Conservation (phyloP, 2,113 vertebrate genomes). For the Diadophis punctatus region DNA sequence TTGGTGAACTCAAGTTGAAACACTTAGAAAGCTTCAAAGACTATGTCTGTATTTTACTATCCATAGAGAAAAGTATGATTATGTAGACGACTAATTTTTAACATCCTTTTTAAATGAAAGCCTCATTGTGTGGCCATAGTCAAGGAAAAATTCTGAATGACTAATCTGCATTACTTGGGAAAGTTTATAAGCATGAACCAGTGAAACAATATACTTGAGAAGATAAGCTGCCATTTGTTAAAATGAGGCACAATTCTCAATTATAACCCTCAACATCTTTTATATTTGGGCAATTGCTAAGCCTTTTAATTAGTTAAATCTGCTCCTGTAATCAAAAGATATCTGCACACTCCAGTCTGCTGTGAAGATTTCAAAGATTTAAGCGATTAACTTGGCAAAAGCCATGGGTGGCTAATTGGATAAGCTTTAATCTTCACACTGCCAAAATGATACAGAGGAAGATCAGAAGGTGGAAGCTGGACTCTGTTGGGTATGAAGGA, state of each 20-base stretch:
- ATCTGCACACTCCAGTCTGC: slow-evolving; percentile 68
- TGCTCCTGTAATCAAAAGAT: slow-evolving; percentile 67
- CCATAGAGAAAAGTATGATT: slow-evolving; percentile 36
- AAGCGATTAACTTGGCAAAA: slow-evolving; percentile 75
- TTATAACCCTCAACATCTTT: slow-evolving; percentile 70
- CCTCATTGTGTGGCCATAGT: slow-evolving; percentile 78
- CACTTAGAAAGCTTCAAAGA: slow-evolving; percentile 36
- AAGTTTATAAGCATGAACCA: slow-evolving; percentile 63
- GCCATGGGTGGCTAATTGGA: slow-evolving; percentile 89
- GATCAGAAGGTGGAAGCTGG: slow-evolving; percentile 72
- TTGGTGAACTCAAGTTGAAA: slow-evolving; percentile 12
- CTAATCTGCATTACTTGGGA: slow-evolving; percentile 75
- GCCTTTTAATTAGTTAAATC: slow-evolving; percentile 83
- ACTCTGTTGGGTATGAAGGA: slow-evolving; percentile 57
- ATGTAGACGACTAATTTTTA: slow-evolving; percentile 51
- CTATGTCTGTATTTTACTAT: neutral
- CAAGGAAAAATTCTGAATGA: slow-evolving; percentile 74
- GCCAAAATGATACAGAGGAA: slow-evolving; percentile 51
- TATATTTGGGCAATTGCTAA: slow-evolving; percentile 67
- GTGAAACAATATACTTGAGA: slow-evolving; percentile 66
- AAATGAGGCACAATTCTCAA: slow-evolving; percentile 61
- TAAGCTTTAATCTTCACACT: slow-evolving; percentile 88
- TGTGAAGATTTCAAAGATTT: slow-evolving; percentile 68
- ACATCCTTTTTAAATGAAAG: slow-evolving; percentile 57
- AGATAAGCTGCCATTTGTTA: slow-evolving; percentile 72